Conservation (phyloP, 2,888 invertebrate genomes). For the Parnassius smintheus region DNA sequence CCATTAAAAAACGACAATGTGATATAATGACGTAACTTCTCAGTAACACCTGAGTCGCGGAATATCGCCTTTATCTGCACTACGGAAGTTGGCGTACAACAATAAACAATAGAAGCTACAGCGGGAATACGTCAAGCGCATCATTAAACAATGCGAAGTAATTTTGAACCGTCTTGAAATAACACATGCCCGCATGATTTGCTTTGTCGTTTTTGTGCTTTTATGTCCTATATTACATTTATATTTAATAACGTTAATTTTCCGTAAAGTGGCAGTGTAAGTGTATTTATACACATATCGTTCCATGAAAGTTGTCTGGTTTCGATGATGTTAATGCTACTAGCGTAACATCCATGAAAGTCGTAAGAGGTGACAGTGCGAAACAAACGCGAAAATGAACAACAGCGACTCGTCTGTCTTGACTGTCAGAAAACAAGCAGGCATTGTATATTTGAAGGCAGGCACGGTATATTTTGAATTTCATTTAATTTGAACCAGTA, state of each 20-base stretch:
- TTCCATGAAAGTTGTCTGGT: too few relatives aligned
- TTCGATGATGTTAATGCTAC: too few relatives aligned
- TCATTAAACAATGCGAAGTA: slow-evolving; percentile 15
- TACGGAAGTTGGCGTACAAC: slow-evolving; percentile 3
- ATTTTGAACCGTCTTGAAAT: background rate
- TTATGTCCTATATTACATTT: background rate
- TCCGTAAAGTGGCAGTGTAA: too few relatives aligned
- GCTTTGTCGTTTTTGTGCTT: background rate
- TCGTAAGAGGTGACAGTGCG: too few relatives aligned
- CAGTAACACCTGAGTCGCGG: background rate
- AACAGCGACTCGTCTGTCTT: too few relatives aligned
- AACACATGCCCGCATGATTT: slow-evolving; percentile 4
- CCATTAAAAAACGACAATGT: background rate
- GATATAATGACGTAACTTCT: background rate
- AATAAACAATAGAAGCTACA: slow-evolving; percentile 11
- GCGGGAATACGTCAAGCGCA: slow-evolving; percentile 9
- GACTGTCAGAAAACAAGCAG: too few relatives aligned
- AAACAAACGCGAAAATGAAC: too few relatives aligned
- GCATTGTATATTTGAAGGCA: too few relatives aligned
- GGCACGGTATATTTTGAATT: too few relatives aligned
- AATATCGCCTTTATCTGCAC: slow-evolving; percentile 1
- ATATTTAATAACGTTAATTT: background rate
- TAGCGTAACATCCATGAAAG: too few relatives aligned
- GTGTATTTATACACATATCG: too few relatives aligned
- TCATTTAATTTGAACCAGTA: too few relatives aligned